These are phyloP conservation scores for Panopea generosa DNA, from an alignment of 2,888 invertebrate genomes.

Conservation along the genomic window DNA sequence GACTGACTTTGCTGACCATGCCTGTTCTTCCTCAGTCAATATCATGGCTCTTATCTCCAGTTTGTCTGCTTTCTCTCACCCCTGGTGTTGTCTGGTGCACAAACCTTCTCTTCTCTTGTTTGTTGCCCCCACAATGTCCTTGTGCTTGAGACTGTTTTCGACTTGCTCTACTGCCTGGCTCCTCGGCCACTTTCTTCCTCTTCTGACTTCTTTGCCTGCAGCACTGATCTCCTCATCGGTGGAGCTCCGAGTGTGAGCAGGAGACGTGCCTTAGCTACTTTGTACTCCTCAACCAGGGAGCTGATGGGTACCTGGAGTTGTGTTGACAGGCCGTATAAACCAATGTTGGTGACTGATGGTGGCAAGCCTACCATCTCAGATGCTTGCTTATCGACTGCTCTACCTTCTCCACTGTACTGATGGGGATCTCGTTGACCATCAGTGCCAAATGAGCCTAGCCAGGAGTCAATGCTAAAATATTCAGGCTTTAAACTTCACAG, in stretches of 20 bases:
- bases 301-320: constrained; percentile 1
- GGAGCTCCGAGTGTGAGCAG: constrained; percentile 10
- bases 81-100: neutral
- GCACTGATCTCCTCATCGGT: constrained; percentile 16
- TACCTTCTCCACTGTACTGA: constrained; percentile 15
- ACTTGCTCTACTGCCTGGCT: constrained; percentile 19
- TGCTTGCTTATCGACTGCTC: constrained; percentile 26
- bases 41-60: constrained; percentile 28
- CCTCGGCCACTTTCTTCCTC: constrained; percentile 35
- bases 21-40: constrained; percentile 27
- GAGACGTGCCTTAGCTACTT: neutral
- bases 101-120: constrained; percentile 10
- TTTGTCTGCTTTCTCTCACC: constrained; percentile 15
- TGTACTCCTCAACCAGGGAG: constrained; percentile 5
- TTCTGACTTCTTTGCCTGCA: constrained; percentile 13
- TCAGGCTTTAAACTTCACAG: constrained; percentile 17
- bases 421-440: constrained; percentile 1
- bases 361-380: constrained; percentile 1
- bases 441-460: constrained; percentile 27
- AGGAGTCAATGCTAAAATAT: constrained; percentile 29
- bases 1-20: constrained; percentile 16
- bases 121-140: constrained; percentile 24
- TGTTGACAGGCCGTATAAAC: constrained; percentile 5
- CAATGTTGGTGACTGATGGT: constrained; percentile 1
- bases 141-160: constrained; percentile 12